These are phyloP conservation scores for Pycnomerus fuliginosus DNA, from an alignment of 2,888 invertebrate genomes.

Conservation along the genomic window DNA sequence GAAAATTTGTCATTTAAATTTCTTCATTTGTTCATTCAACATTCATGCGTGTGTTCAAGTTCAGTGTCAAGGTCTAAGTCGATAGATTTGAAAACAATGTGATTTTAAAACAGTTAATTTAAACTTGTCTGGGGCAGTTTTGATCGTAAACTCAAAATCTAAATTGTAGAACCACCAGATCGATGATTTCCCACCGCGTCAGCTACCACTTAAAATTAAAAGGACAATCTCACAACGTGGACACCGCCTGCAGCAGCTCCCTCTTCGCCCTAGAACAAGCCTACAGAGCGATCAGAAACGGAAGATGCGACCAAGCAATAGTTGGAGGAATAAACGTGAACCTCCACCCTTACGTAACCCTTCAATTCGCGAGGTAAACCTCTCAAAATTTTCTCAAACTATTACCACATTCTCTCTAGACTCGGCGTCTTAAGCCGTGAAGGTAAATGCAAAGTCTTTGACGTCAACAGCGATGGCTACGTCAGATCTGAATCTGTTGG, in stretches of 20 bases:
- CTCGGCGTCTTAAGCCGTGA: conserved; percentile 78
- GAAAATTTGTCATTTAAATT: no score
- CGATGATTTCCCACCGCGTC: conserved; percentile 89
- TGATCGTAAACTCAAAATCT: no score
- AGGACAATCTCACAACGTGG: conserved; percentile 85
- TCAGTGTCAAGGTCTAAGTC: no score
- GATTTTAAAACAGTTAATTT: no score
- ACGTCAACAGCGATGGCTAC: conserved; percentile 78
- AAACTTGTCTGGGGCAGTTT: no score
- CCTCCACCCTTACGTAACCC: conserved; percentile 82
- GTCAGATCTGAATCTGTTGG: conserved; percentile 78
- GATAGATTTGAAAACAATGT: no score
- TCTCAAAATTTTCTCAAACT: conserved; percentile 36
- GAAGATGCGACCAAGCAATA: conserved; percentile 84
- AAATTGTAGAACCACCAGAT: conserved; percentile 60
- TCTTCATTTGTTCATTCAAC: no score
- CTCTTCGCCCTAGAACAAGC: conserved; percentile 84
- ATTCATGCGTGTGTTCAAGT: no score
- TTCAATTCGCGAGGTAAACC: conserved; percentile 76
- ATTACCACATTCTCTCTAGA: conserved; percentile 38
- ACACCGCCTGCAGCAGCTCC: conserved; percentile 93
- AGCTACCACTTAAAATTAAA: conserved; percentile 85
- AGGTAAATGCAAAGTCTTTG: conserved; percentile 89
- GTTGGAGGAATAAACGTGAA: conserved; percentile 86
- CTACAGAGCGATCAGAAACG: conserved; percentile 72